phyloP scores from a whole-genome alignment of 2,888 invertebrate species.

The Anoplius nigerrimus region DNA sequence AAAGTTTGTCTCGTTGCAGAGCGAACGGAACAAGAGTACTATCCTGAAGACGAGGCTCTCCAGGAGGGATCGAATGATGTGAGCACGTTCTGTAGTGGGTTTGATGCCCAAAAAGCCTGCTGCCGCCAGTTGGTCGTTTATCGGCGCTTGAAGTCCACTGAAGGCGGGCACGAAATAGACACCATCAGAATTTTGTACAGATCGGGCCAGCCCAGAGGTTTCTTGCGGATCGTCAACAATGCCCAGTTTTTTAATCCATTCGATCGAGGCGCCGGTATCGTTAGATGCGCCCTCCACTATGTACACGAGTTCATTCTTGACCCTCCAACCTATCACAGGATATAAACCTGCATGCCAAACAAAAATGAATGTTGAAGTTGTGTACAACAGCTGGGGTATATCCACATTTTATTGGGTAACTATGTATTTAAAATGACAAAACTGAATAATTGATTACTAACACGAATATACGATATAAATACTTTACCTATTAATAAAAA shows the following conservation, averaged over 20 bases:
- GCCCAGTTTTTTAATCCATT: conserved; percentile 88
- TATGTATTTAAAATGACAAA: no score
- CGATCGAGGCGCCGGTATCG: conserved; percentile 91
- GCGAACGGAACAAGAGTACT: conserved; percentile 84
- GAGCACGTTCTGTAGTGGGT: conserved; percentile 85
- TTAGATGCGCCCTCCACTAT: conserved; percentile 91
- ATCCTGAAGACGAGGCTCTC: conserved; percentile 91
- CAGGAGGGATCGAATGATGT: conserved; percentile 87
- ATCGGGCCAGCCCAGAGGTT: conserved; percentile 81
- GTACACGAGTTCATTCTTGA: conserved; percentile 80
- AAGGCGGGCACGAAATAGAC: conserved; percentile 94
- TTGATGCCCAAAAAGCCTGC: conserved; percentile 88
- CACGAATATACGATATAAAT: no score
- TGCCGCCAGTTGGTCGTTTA: conserved; percentile 90
- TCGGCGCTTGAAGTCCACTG: conserved; percentile 92
- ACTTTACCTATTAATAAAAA: no score
- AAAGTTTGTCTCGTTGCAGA: conserved; percentile 83
- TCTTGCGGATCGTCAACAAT: conserved; percentile 81
- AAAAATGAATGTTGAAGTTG: conserved; percentile 3
- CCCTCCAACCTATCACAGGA: conserved; percentile 93
- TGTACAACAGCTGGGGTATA: not conserved
- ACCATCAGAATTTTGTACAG: conserved; percentile 84
- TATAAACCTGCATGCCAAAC: conserved; percentile 81
- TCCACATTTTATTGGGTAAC: not conserved
- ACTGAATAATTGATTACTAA: not conserved